Evolutionary conservation across 2,113 vertebrate genomes (phyloP).

Genomic region (Psammodynastes pulverulentus): DNA sequence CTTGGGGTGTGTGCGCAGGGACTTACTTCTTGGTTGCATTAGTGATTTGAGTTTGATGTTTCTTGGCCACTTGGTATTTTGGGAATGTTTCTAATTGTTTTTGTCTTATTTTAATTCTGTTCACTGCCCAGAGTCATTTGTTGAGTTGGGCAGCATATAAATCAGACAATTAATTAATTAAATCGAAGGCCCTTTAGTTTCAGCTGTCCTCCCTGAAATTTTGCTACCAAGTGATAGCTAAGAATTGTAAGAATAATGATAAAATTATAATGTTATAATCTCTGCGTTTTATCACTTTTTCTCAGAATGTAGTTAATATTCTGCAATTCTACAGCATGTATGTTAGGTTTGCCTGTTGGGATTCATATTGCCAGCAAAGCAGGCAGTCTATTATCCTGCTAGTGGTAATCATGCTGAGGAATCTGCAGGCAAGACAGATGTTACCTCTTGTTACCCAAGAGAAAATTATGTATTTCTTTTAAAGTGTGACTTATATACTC

Average conservation of each 20-base stretch:
- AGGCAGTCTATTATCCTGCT: not conserved
- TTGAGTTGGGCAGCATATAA: not conserved
- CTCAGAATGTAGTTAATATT: not conserved
- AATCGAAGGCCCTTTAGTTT: not conserved
- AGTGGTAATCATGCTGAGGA: not conserved
- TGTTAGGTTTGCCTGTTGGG: slow-evolving; percentile 11
- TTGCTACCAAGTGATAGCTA: not conserved
- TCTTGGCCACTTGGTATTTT: not conserved
- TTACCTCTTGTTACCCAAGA: not conserved
- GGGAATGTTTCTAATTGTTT: not conserved
- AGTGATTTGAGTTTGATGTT: not conserved
- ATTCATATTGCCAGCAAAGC: slow-evolving; percentile 1
- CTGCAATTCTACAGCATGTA: slow-evolving; percentile 10
- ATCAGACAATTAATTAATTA: not conserved
- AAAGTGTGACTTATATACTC: not conserved
- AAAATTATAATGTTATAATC: not conserved
- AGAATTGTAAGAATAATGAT: not conserved
- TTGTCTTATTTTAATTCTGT: not conserved
- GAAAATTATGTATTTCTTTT: not conserved
- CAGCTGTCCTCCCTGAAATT: not conserved
- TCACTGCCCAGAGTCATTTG: not conserved
- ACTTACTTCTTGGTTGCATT: not conserved
- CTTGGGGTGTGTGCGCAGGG: not conserved
- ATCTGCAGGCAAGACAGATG: slow-evolving; percentile 1
- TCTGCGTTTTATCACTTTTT: not conserved